Evolutionary conservation across 2,113 vertebrate species (phyloP), one percentile per base, ranked within the genome.

Genomic region (Acrocephalus kingi): DNA sequence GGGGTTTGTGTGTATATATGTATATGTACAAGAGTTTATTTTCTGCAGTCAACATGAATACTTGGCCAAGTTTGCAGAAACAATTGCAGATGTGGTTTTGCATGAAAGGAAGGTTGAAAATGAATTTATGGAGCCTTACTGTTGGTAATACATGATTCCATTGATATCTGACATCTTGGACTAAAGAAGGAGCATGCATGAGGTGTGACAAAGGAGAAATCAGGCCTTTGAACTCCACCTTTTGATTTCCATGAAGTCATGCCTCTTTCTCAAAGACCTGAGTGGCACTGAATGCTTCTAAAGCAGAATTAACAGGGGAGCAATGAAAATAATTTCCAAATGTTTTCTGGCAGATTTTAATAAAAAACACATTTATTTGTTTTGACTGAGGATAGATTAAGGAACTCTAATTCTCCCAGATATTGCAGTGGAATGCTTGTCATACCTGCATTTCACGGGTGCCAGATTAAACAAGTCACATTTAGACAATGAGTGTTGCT

Each of bases 61-160:
- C n/a, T 48, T 83, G 83, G 84, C 91, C 86, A 96, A 90, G 69
- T 93, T 96, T 96, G 91, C 75, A 96, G 80, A 74, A 79, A 96
- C 64, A 94, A 75, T 59, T 76, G 63, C 93, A 95, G 94, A 95
- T 94, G 64, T 95, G 74, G 16, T 59, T 91, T 91, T 95, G 94
- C 82, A 54, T 92, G 52, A 96, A 97, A 97, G 64, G 88, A 96
- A 85, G 4, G 2, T 68, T 49, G 68, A 85, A 92, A 84, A 82
- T 25, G 0, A 92, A 86, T 80, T 87, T 80, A 73, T 55, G 23
- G 35, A 80, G 22, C 64, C 48, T 87, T 64, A 48, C 5, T 78
- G 18, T 84, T 90, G 28, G 10, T 86, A 72, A 35, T 75, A 10
- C 23, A 54, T 18, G 46, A 30, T 54, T 84, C n/a, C 39, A 71